Conservation (phyloP, 30 jellyfish, hydroid and myxozoan genomes). For the Mastigias papua region DNA sequence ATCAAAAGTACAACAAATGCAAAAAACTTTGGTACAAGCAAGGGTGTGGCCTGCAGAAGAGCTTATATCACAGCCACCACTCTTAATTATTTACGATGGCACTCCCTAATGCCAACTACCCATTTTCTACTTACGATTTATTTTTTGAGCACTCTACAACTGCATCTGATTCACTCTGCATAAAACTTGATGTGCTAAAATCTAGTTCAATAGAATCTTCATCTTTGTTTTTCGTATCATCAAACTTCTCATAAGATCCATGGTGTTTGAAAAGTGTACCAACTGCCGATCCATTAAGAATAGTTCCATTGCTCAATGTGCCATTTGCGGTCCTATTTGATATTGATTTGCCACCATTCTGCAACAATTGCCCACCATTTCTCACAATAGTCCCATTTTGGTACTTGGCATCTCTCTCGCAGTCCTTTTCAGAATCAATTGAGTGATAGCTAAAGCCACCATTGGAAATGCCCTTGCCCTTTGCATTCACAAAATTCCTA, state of each 20-base stretch:
- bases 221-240: slow-evolving; percentile 3
- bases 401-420: not conserved
- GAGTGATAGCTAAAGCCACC: slow-evolving; percentile 23
- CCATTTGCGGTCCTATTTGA: not conserved
- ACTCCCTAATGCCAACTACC: too few relatives aligned
- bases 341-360: slow-evolving; percentile 29
- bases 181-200: slow-evolving; percentile 46
- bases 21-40: too few relatives aligned
- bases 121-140: slow-evolving; percentile 2
- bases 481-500: slow-evolving; percentile 36
- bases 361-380: not conserved
- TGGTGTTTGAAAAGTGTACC: slow-evolving; percentile 12
- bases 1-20: too few relatives aligned
- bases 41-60: too few relatives aligned
- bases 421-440: not conserved
- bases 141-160: slow-evolving; percentile 46
- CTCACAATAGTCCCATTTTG: not conserved
- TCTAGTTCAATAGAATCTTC: slow-evolving; percentile 53
- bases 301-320: not conserved
- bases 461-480: slow-evolving; percentile 8
- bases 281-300: slow-evolving; percentile 15
- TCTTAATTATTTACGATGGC: too few relatives aligned
- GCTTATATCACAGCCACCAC: too few relatives aligned
- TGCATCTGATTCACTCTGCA: slow-evolving; percentile 40
- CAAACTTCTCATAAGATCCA: slow-evolving; percentile 19